Base-by-base conservation (phyloP, 2,113 vertebrate species). In the Vimba vimba region DNA sequence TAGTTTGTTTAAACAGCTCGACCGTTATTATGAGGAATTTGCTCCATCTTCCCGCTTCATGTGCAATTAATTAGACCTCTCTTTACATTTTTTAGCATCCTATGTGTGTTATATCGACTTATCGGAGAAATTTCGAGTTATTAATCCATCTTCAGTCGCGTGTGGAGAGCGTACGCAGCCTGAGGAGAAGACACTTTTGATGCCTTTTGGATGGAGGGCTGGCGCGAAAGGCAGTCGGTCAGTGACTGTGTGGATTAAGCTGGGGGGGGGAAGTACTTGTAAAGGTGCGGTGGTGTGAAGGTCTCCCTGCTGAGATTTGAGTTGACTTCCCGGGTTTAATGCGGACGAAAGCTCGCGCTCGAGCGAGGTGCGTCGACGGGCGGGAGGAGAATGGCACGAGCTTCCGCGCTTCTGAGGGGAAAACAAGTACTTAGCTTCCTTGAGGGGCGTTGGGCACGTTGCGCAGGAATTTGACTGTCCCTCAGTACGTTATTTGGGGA, bases 181-280 rank as follows among this genome's bases (percentile, higher is more conserved):
- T n/a, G 83, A 66, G 64, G 74, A 78, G 36, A 62, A 36, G 50
- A 52, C 55, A 82, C 87, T 83, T 83, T 59, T 78, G 68, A 52
- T 80, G 83, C 80, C 66, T 73, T 83, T 87, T 86, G 87, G 75
- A 86, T 80, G 80, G 86, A 77, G 64, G 75, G 77, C n/a, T 43
- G n/a, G 30, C 83, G 76, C 69, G 76, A 74, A 83, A 85, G 82
- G 81, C 88, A 82, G 73, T 76, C n/a, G 73, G 84, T 87, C 87
- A 83, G 89, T 91, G 84, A 89, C 83, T 89, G 85, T 86, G 83
- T 89, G 90, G 90, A 92, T 93, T 91, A 92, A 90, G 86, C 87
- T 85, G 83, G 91, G 60, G 86, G 60, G 86, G 79, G 89, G 75
- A 85, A 86, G 90, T 88, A 84, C 82, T 85, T 75, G 90, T 36